These are phyloP conservation scores for Druon quercuslanigerum DNA, from an alignment of 1,140 invertebrate genomes.

Conservation along the genomic window DNA sequence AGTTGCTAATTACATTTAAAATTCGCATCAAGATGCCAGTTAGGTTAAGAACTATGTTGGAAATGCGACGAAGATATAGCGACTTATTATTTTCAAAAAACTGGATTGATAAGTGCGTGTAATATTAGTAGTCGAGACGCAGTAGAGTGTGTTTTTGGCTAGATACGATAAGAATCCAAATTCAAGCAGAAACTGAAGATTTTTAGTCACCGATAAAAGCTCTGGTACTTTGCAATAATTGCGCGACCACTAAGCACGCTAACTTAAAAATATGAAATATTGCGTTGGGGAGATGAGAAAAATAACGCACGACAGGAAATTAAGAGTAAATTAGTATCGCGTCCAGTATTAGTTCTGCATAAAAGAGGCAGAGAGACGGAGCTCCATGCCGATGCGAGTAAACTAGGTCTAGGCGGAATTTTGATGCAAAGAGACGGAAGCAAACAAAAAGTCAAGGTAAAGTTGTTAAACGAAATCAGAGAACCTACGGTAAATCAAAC, in stretches of 20 bases:
- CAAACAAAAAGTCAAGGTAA: too few species aligned
- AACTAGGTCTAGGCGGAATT: constrained; percentile 46
- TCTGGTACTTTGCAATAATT: constrained; percentile 1
- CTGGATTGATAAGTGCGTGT: constrained; percentile 9
- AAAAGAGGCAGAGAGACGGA: constrained; percentile 34
- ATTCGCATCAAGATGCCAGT: too few species aligned
- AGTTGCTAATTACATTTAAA: too few species aligned
- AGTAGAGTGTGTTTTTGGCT: not conserved
- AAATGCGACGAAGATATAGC: too few species aligned
- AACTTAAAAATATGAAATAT: constrained; percentile 33
- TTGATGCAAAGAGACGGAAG: constrained; percentile 48
- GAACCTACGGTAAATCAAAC: too few species aligned
- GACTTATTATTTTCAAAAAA: not conserved
- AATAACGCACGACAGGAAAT: constrained; percentile 27
- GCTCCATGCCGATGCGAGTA: constrained; percentile 57
- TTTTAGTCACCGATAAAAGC: not conserved
- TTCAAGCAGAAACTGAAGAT: not conserved
- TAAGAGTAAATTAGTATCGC: constrained; percentile 22
- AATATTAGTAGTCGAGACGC: too few species aligned
- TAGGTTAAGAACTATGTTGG: too few species aligned
- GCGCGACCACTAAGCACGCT: constrained; percentile 43
- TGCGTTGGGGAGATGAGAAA: constrained; percentile 35
- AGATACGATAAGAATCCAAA: not conserved
- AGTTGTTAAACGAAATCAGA: too few species aligned
- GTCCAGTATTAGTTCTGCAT: constrained; percentile 50